A percentile compares a stretch with the other conserved stretches of the same genome.
phyloP scores from a whole-genome alignment of 2,888 invertebrate genomes.

The Nebria salina region DNA sequence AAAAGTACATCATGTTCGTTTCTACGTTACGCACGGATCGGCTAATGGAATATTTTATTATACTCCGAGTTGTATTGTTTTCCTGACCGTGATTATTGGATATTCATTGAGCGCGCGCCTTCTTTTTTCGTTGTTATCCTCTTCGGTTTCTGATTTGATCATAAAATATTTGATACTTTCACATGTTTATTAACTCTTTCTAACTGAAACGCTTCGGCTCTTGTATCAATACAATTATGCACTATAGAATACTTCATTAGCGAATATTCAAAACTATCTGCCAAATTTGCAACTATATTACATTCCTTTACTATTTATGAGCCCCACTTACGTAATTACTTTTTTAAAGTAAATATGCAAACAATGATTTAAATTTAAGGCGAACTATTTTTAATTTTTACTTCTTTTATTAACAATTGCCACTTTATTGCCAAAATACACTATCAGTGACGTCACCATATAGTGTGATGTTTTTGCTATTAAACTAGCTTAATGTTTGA shows the following conservation, averaged over 20 bases:
- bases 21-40: constrained; percentile 2
- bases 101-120: constrained; percentile 13
- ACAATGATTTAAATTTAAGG: too few species aligned
- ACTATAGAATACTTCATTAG: background rate
- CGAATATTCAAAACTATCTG: too few species aligned
- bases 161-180: constrained; percentile 27
- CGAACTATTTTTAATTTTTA: too few species aligned
- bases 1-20: background rate
- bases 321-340: too few species aligned
- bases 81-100: constrained; percentile 31
- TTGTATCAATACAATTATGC: background rate
- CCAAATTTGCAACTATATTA: too few species aligned
- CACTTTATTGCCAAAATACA: too few species aligned
- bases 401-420: too few species aligned
- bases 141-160: constrained; percentile 29
- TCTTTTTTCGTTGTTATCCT: background rate
- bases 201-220: background rate
- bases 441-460: too few species aligned
- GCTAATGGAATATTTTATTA: constrained; percentile 38
- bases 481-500: too few species aligned
- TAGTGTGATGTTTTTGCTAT: too few species aligned
- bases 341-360: too few species aligned
- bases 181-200: constrained; percentile 5
- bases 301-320: too few species aligned
- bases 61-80: constrained; percentile 28